These are phyloP conservation scores for Trachelus stipa DNA, from an alignment of 2,888 invertebrate species.

Conservation along the genomic window DNA sequence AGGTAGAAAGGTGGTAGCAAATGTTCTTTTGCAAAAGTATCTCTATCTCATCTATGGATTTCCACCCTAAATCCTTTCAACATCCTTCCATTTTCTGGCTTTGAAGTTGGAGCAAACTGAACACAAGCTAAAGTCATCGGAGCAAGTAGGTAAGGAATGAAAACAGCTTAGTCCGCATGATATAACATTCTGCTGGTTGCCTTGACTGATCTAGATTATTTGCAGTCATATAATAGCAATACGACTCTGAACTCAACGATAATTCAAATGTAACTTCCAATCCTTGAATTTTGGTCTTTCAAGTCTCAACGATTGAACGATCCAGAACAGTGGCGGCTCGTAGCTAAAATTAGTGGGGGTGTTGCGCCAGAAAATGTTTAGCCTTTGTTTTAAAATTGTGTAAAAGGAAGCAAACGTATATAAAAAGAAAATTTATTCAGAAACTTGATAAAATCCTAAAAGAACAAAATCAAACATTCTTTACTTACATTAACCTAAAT, in stretches of 20 bases:
- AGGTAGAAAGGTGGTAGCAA: neutral
- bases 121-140: neutral
- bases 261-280: neutral
- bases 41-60: neutral
- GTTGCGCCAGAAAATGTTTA: too few species aligned
- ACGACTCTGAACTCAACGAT: neutral
- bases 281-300: neutral
- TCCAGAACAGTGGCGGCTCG: too few species aligned
- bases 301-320: neutral
- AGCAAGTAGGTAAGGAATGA: neutral
- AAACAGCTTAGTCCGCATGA: neutral
- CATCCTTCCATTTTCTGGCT: neutral
- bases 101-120: neutral
- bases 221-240: neutral
- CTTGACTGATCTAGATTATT: neutral
- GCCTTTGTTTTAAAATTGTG: too few species aligned
- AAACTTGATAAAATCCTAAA: too few species aligned
- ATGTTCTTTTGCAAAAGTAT: neutral
- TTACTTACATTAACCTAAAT: too few species aligned
- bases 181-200: neutral
- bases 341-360: too few species aligned
- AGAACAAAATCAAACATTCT: too few species aligned
- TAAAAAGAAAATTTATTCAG: too few species aligned
- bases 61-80: neutral
- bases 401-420: too few species aligned